These are phyloP conservation scores for Phymatocera aterrima DNA, from an alignment of 2,888 invertebrate species.

Conservation along the genomic window DNA sequence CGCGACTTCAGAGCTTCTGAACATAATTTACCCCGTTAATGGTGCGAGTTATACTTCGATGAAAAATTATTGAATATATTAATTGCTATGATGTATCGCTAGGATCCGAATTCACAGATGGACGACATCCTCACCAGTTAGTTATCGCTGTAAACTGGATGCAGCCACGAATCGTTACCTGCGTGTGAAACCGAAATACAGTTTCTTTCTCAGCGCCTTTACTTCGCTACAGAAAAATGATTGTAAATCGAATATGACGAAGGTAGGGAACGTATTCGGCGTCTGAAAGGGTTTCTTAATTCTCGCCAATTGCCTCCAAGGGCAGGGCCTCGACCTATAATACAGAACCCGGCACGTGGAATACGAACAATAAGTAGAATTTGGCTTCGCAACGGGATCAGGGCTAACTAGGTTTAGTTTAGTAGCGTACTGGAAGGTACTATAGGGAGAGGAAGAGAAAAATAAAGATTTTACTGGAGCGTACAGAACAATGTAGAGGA, in stretches of 20 bases:
- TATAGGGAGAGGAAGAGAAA: conserved; percentile 14
- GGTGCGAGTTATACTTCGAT: background rate
- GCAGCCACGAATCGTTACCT: conserved; percentile 9
- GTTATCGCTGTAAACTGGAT: conserved; percentile 16
- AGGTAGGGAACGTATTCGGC: conserved; percentile 28
- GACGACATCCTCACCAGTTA: background rate
- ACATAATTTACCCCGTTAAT: background rate
- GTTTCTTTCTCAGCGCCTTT: background rate
- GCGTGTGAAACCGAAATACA: conserved; percentile 7
- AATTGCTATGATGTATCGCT: background rate
- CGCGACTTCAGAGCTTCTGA: too few relatives aligned
- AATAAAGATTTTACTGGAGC: conserved; percentile 13
- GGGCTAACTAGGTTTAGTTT: conserved; percentile 41
- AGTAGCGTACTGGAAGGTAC: conserved; percentile 18
- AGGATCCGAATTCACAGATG: background rate
- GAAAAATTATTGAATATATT: conserved; percentile 23
- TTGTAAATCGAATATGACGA: conserved; percentile 1
- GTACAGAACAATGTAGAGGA: conserved; percentile 6
- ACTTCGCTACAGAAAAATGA: background rate
- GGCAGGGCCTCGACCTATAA: conserved; percentile 16
- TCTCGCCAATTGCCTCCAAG: conserved; percentile 10
- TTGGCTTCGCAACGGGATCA: conserved; percentile 22
- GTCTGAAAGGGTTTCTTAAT: conserved; percentile 28
- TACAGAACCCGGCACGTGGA: conserved; percentile 9
- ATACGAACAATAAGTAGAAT: conserved; percentile 26